Evolutionary conservation across 2,113 vertebrate genomes (phyloP).

Genomic region (Protobothrops flavoviridis): DNA sequence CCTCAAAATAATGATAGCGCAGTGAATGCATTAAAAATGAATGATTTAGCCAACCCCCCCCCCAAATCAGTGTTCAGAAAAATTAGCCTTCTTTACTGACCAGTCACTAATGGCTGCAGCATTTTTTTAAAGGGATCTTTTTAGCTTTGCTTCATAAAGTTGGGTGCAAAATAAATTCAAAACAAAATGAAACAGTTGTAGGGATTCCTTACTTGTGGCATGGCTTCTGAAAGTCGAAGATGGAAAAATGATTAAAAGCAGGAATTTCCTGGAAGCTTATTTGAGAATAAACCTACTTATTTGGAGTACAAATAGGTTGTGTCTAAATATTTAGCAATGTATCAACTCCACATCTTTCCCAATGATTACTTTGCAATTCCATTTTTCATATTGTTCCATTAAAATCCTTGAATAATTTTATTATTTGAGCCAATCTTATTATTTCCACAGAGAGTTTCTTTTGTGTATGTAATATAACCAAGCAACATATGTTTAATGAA

Average conservation of each 20-base stretch:
- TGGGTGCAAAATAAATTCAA: constrained; percentile 31
- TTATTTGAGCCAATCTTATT: not conserved
- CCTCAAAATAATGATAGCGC: constrained; percentile 48
- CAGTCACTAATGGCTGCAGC: constrained; percentile 21
- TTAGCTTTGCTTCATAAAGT: constrained; percentile 26
- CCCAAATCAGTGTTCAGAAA: constrained; percentile 24
- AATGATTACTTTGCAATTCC: not conserved
- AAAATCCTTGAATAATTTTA: not conserved
- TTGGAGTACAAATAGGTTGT: not conserved
- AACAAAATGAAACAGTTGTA: constrained; percentile 18
- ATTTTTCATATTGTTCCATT: not conserved
- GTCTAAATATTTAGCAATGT: not conserved
- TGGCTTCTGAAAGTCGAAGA: constrained; percentile 45
- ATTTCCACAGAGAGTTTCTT: not conserved
- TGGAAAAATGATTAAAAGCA: constrained; percentile 46
- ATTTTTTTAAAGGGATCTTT: constrained; percentile 42
- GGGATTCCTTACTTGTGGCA: constrained; percentile 45
- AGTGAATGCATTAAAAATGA: constrained; percentile 32
- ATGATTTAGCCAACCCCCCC: constrained; percentile 17
- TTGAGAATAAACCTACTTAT: not conserved
- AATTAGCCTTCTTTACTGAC: constrained; percentile 16
- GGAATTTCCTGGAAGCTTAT: not conserved
- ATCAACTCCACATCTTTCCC: not conserved
- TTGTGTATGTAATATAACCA: not conserved
- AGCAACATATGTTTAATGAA: not conserved